phyloP scores from a whole-genome alignment of 2,888 invertebrate genomes.

The Drosophila vallismaia region DNA sequence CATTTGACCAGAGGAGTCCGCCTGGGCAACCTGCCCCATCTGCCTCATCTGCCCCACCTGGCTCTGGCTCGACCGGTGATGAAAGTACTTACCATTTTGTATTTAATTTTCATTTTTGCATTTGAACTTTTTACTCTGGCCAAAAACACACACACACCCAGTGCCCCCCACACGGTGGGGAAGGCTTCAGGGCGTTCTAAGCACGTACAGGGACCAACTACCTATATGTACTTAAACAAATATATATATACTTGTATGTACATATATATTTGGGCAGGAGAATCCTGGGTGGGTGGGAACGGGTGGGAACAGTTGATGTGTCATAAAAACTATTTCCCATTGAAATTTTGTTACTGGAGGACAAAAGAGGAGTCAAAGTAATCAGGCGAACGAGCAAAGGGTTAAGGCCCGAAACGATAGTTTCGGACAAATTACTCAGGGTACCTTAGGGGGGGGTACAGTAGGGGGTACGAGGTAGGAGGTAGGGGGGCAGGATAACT shows the following conservation, averaged over 20 bases:
- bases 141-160: constrained; percentile 10
- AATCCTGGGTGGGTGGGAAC: background rate
- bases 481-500: background rate
- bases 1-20: constrained; percentile 52
- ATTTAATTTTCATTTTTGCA: constrained; percentile 79
- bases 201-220: constrained; percentile 45
- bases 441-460: too few relatives aligned
- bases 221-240: background rate
- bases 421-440: constrained; percentile 63
- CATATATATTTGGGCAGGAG: background rate
- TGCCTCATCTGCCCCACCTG: constrained; percentile 50
- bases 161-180: background rate
- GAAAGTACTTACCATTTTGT: constrained; percentile 72
- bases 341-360: constrained; percentile 48
- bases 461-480: background rate
- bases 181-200: constrained; percentile 17
- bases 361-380: constrained; percentile 42
- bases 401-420: constrained; percentile 55
- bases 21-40: constrained; percentile 15
- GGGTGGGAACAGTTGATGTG: constrained; percentile 66
- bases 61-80: constrained; percentile 5
- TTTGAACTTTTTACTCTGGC: constrained; percentile 69
- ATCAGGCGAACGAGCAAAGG: constrained; percentile 39
- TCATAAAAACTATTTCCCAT: constrained; percentile 75
- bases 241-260: background rate